These are phyloP conservation scores for Rhipidura dahli DNA, from an alignment of 2,113 vertebrate species.

Conservation along the genomic window DNA sequence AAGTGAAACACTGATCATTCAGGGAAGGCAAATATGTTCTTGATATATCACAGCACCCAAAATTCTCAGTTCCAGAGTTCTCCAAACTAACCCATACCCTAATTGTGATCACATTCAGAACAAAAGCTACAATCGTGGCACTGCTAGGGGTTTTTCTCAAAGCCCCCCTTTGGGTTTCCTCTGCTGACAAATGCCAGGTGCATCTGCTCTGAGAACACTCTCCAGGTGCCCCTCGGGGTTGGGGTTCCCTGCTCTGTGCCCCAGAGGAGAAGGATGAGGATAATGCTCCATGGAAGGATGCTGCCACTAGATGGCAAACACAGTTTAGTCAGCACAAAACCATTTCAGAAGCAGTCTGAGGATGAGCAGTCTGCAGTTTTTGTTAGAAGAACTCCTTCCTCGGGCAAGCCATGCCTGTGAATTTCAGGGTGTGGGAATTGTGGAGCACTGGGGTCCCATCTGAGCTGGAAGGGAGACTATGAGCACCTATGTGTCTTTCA, in stretches of 20 bases:
- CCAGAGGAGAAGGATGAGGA: accelerated
- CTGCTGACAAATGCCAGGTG: not conserved
- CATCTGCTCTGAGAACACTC: not conserved
- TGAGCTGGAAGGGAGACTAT: not conserved
- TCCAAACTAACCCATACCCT: not conserved
- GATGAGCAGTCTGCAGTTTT: not conserved
- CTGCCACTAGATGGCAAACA: conserved; percentile 76
- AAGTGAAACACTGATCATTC: not conserved
- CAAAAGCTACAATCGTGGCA: accelerated
- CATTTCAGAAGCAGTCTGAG: not conserved
- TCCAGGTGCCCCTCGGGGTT: not conserved
- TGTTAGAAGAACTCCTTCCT: not conserved
- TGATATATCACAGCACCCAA: not conserved
- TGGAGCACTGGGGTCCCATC: not conserved
- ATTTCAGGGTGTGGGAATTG: not conserved
- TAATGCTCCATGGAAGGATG: not conserved
- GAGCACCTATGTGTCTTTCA: not conserved
- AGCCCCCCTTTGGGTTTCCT: not conserved
- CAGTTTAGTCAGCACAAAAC: conserved; percentile 33
- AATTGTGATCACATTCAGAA: accelerated
- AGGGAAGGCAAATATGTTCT: not conserved
- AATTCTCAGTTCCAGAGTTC: not conserved
- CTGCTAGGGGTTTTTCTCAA: not conserved
- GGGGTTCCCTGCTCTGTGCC: not conserved
- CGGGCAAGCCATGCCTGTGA: not conserved